Base-by-base conservation (phyloP, 2,888 invertebrate species). In the Mylabris sibirica region DNA sequence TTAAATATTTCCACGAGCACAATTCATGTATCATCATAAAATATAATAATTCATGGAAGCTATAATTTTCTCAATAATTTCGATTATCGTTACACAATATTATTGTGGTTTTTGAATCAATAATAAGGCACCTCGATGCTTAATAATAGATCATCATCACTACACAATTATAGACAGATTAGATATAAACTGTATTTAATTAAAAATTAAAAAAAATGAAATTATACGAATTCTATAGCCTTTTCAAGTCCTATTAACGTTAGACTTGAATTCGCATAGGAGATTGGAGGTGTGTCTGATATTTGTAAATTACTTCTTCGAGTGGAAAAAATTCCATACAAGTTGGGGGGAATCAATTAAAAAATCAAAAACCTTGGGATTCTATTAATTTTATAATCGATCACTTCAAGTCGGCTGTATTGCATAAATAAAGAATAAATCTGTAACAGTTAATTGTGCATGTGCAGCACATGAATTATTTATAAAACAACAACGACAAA, bases 11-110 rank as follows among this genome's bases (percentile, higher is more conserved):
- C 57, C 63, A 26, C 34, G 6, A 30, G 30, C 30, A 44, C 59
- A 68, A n/a, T 53, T 34, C 60, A 68, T 65, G 65, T 60, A 67
- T 22, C 63, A 67, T 67, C 66, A 63, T 24, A 44, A 17, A 44
- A 44, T 17, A 44, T 30, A 44, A 57, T 63, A 68, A 68, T 68
- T 68, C 65, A 65, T 68, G 35, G 65, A 14, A 20, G 30, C 14
- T 38, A 60, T 30, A 60, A 60, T 60, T 60, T 60, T 30, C 60
- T n/a, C 14, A 22, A 60, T 60, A 30, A 35, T 60, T 34, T 34
- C 2, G 60, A 24, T 44, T 44, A 17, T n/a, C 12, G 12, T 14
- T 38, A 14, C 5, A n/a, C 3, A n/a, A 44, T 41, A 44, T n/a
- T n/a, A n/a, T 17, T 17, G 44, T 44, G n/a, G 12, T 30, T 60